Evolutionary conservation across 2,888 invertebrate genomes (phyloP).

Genomic region (Gari tellinella): DNA sequence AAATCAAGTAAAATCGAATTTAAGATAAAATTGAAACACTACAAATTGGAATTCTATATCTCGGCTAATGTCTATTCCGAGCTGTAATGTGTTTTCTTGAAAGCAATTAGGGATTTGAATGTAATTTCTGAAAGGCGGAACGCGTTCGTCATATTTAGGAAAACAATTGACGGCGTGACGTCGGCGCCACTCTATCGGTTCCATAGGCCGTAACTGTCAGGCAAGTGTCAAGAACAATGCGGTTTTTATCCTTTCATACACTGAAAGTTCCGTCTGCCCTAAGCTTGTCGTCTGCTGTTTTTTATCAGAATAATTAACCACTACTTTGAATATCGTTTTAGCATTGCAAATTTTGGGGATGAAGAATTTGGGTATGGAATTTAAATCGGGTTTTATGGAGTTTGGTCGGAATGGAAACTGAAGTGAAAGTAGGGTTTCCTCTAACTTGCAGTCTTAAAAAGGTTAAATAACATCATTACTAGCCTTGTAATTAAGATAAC

Average conservation of each 20-base stretch:
- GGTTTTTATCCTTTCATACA: not conserved
- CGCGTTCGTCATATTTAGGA: conserved; percentile 23
- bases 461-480: conserved; percentile 37
- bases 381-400: too few relatives aligned
- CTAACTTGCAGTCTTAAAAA: too few relatives aligned
- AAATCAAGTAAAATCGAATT: conserved; percentile 25
- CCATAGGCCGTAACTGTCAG: conserved; percentile 29
- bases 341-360: too few relatives aligned
- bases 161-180: conserved; percentile 37
- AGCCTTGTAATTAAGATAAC: conserved; percentile 30
- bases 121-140: conserved; percentile 28
- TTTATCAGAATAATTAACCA: too few relatives aligned
- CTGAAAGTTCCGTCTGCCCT: too few relatives aligned
- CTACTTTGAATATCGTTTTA: too few relatives aligned
- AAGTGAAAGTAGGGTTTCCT: too few relatives aligned
- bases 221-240: conserved; percentile 31
- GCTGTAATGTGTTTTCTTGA: not conserved
- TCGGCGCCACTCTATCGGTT: conserved; percentile 34
- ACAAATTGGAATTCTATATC: conserved; percentile 31
- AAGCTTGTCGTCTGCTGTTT: too few relatives aligned
- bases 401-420: too few relatives aligned
- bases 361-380: too few relatives aligned
- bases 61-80: conserved; percentile 18
- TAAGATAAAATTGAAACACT: conserved; percentile 21
- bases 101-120: too few relatives aligned